phyloP scores from a whole-genome alignment of 2,797 vertebrate genomes.

The Lepilemur septentrionalis region DNA sequence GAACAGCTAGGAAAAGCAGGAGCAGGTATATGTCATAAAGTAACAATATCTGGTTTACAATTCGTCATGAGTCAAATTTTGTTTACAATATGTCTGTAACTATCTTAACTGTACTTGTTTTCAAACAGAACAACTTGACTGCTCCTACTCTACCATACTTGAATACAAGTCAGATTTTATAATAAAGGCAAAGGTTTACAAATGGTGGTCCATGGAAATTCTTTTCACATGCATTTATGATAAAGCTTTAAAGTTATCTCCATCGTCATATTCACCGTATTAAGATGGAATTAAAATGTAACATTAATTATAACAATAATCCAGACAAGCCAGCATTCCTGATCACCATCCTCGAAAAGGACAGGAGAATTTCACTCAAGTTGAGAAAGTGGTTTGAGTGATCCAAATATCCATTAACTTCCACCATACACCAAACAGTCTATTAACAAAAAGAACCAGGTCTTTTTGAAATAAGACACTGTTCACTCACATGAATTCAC shows the following conservation, averaged over 20 bases:
- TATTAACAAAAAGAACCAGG: not conserved
- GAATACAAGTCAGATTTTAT: not conserved
- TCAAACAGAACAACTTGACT: constrained; percentile 24
- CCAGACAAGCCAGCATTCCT: not conserved
- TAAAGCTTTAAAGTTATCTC: not conserved
- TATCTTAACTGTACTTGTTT: constrained; percentile 22
- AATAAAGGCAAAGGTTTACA: not conserved
- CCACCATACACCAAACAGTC: not conserved
- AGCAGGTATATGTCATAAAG: not conserved
- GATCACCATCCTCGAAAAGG: not conserved
- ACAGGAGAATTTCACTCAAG: not conserved
- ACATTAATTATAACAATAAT: not conserved
- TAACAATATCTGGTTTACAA: not conserved
- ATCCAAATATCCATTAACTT: constrained; percentile 13
- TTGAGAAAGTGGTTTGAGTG: not conserved
- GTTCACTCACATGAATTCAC: not conserved
- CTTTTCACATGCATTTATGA: not conserved
- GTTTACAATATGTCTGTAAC: not conserved
- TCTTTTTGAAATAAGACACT: not conserved
- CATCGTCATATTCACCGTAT: not conserved
- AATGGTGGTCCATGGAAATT: not conserved
- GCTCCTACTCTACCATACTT: not conserved
- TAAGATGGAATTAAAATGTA: not conserved
- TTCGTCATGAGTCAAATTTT: not conserved
- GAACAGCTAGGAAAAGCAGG: not conserved